A percentile compares a stretch with the other conserved stretches of the same genome.
These are phyloP conservation scores for Phaenicophaeus curvirostris DNA, from an alignment of 2,797 vertebrate genomes.

Conservation along the genomic window DNA sequence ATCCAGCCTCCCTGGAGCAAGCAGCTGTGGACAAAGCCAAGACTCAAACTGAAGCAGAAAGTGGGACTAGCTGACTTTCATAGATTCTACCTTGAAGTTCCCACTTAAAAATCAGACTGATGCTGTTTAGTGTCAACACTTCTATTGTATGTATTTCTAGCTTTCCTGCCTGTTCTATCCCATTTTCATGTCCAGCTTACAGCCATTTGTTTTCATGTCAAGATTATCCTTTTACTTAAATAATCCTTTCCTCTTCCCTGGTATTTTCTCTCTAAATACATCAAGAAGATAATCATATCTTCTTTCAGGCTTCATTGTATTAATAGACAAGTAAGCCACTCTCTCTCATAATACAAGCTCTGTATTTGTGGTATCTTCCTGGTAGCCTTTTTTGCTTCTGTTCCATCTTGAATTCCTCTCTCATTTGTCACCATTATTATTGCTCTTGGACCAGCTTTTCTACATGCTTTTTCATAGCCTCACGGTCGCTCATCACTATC, in stretches of 20 bases:
- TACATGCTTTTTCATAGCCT: neutral
- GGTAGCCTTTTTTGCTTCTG: neutral
- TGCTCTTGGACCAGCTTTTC: neutral
- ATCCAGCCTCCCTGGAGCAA: neutral
- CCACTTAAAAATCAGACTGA: neutral
- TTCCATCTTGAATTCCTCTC: neutral
- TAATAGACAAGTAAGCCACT: neutral
- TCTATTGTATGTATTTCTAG: neutral
- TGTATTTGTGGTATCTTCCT: neutral
- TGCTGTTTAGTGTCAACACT: neutral
- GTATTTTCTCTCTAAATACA: neutral
- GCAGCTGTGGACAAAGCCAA: neutral
- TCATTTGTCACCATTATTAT: neutral
- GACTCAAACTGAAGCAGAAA: neutral
- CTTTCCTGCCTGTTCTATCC: neutral
- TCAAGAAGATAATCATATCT: neutral
- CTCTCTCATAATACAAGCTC: neutral
- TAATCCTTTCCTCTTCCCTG: neutral
- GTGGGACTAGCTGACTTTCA: neutral
- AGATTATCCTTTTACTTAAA: conserved; percentile 9
- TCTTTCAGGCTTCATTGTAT: neutral
- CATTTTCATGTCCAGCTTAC: neutral
- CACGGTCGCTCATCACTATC: neutral
- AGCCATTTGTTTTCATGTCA: neutral
- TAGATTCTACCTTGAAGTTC: neutral